A percentile compares a stretch with the other conserved stretches of the same genome.
Conservation (phyloP, 2,113 vertebrate species). For the Apodemus speciosus region DNA sequence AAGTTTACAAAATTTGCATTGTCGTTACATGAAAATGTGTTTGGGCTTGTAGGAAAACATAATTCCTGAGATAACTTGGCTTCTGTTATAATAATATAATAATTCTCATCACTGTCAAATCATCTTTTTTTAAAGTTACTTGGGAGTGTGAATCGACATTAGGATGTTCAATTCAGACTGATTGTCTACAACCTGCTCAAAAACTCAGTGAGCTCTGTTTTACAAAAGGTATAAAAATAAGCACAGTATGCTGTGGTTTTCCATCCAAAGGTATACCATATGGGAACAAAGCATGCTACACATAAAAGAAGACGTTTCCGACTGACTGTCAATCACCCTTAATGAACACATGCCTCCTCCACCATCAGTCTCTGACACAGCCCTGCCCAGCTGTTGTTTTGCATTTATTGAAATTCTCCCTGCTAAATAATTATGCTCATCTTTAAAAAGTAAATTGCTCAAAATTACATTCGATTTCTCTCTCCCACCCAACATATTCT, state of each 20-base stretch:
- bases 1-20: conserved; percentile 55
- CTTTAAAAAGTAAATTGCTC: conserved; percentile 61
- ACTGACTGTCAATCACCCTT: neutral
- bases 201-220: conserved; percentile 18
- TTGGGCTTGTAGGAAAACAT: conserved; percentile 50
- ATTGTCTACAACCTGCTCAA: conserved; percentile 29
- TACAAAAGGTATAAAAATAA: conserved; percentile 53
- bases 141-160: conserved; percentile 54
- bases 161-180: conserved; percentile 11
- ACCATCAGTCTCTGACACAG: neutral
- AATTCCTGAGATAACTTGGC: conserved; percentile 44
- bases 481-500: neutral
- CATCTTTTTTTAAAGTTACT: conserved; percentile 27
- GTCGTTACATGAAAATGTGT: conserved; percentile 48
- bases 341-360: neutral
- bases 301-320: neutral
- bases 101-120: conserved; percentile 15
- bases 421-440: conserved; percentile 39
- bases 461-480: conserved; percentile 43
- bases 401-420: conserved; percentile 53
- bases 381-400: conserved; percentile 36
- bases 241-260: neutral
- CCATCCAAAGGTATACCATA: neutral
- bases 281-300: neutral
- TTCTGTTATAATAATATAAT: neutral